Evolutionary conservation across 2,888 invertebrate species (phyloP), one percentile per base, ranked within the genome.

Genomic region (Leptinotarsa rubiginosa): DNA sequence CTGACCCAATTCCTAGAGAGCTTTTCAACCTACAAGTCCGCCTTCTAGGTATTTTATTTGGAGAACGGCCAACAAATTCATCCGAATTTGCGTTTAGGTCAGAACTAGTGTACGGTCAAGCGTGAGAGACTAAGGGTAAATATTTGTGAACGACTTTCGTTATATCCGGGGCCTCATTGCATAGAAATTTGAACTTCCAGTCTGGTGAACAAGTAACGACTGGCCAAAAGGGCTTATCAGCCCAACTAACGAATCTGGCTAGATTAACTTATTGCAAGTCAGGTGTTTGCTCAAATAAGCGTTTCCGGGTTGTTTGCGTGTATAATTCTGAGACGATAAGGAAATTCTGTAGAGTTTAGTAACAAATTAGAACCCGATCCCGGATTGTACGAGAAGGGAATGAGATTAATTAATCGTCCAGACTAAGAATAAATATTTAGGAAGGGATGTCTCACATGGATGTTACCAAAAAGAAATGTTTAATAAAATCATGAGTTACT

Each of bases 61-160:
- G 74, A 74, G 62, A 74, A 62, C 41, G 50, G 74, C 74, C 74
- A 74, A 74, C 74, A 65, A 74, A 74, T 74, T 74, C 71, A 71
- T 74, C 74, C 67, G 73, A 67, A 75, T 75, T 72, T 75, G 75
- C 75, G 70, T 73, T 75, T 69, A 69, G 75, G 75, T 72, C 75
- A 73, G 69, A 75, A 72, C 66, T 75, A 56, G 72, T 56, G 70
- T 50, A 70, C 70, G 66, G 65, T 73, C 65, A 54, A 72, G 70
- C 75, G 75, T 64, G 69, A 75, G 65, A 73, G 75, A 75, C 72
- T 75, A 56, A 62, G 71, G 74, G 78, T 76, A 78, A 78, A 78
- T 73, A 76, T 78, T 78, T 76, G 78, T 56, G 69, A 68, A 73
- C 65, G 76, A 76, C 74, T 74, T 76, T 76, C 62, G 62, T 62